These are phyloP conservation scores for Drosophila parvula DNA, from an alignment of 1,140 invertebrate species.

Conservation along the genomic window DNA sequence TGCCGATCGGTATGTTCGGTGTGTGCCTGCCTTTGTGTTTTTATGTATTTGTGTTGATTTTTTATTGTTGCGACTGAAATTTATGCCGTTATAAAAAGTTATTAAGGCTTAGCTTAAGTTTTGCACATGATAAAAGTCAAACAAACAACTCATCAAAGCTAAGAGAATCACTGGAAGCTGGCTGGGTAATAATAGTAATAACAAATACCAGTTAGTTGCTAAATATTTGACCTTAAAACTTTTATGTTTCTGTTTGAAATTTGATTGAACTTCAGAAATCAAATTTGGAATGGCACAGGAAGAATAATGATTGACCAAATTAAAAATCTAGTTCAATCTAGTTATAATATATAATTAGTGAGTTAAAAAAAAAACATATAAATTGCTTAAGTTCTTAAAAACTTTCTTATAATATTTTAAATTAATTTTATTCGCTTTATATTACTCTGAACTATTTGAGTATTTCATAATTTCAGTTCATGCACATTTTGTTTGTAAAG, in stretches of 20 bases:
- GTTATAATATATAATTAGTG: background rate
- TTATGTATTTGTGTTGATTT: slow-evolving; percentile 47
- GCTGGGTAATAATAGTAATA: slow-evolving; percentile 24
- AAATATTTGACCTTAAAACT: slow-evolving; percentile 17
- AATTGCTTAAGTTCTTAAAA: background rate
- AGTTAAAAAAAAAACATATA: background rate
- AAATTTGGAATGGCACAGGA: background rate
- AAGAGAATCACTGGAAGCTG: slow-evolving; percentile 12
- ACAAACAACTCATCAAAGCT: slow-evolving; percentile 52
- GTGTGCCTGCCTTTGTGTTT: slow-evolving; percentile 25
- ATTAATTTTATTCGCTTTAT: background rate
- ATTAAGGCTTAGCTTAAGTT: slow-evolving; percentile 61
- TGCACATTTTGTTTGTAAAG: background rate
- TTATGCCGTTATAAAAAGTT: slow-evolving; percentile 76
- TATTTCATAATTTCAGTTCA: background rate
- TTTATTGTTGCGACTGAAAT: slow-evolving; percentile 55
- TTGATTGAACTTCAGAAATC: background rate
- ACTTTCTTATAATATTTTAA: background rate
- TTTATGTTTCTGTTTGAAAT: background rate
- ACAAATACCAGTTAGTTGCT: slow-evolving; percentile 19
- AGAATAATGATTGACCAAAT: no score
- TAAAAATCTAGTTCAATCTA: no score
- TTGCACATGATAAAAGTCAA: slow-evolving; percentile 58
- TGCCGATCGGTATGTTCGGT: slow-evolving; percentile 17
- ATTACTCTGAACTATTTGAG: background rate